Evolutionary conservation across 1,140 invertebrate genomes (phyloP).

Genomic region (Drosophila orena): DNA sequence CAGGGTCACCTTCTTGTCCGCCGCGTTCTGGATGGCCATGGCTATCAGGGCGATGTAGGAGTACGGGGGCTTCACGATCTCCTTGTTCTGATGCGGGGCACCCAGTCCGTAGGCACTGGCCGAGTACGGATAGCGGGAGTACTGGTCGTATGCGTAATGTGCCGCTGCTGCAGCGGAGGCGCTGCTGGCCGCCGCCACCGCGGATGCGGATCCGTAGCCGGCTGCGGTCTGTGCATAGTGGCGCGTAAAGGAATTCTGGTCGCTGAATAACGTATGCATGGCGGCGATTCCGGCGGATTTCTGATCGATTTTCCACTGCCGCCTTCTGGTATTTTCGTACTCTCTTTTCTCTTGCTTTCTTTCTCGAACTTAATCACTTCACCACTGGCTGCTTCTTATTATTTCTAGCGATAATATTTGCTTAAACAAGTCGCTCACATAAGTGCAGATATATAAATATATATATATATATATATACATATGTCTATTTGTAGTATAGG

Average conservation of each 20-base stretch:
- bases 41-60: constrained; percentile 99
- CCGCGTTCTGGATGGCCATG: constrained; percentile 98
- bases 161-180: constrained; percentile 85
- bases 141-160: constrained; percentile 88
- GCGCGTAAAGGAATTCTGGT: constrained; percentile 90
- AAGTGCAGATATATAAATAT: constrained; percentile 11
- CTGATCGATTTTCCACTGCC: constrained; percentile 1
- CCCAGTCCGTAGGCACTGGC: constrained; percentile 85
- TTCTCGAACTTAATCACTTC: constrained; percentile 26
- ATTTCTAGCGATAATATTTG: constrained; percentile 76
- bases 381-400: constrained; percentile 37
- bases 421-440: constrained; percentile 66
- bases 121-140: constrained; percentile 90
- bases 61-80: constrained; percentile 98
- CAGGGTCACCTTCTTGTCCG: constrained; percentile 97
- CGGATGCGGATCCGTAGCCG: constrained; percentile 86
- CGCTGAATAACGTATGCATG: constrained; percentile 95
- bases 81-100: constrained; percentile 91
- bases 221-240: constrained; percentile 86
- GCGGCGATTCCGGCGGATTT: constrained; percentile 26
- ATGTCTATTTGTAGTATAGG: constrained; percentile 29
- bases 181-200: constrained; percentile 84
- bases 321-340: neutral
- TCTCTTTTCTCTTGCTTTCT: constrained; percentile 5
- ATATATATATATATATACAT: constrained; percentile 10